Evolutionary conservation across 2,888 invertebrate species (phyloP).

Genomic region (Tetranychus piercei): DNA sequence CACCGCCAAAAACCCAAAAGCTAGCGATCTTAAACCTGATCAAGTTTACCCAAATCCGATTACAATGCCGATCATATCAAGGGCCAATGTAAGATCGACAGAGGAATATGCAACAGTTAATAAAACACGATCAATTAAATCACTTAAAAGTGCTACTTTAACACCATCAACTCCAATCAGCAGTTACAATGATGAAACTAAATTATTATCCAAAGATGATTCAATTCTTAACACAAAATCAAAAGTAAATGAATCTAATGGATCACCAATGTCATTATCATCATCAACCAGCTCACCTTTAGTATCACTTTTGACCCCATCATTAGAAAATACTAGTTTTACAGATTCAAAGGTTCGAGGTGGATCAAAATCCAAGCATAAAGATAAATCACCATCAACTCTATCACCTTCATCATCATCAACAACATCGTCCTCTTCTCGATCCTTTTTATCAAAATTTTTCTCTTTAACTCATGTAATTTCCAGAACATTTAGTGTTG

Average conservation of each 20-base stretch:
- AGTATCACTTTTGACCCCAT: background rate
- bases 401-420: background rate
- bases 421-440: background rate
- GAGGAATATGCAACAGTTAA: constrained; percentile 5
- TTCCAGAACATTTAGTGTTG: constrained; percentile 5
- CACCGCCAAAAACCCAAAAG: background rate
- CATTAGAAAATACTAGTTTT: background rate
- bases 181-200: background rate
- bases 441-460: background rate
- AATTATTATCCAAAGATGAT: background rate
- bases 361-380: background rate
- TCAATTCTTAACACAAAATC: background rate
- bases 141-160: background rate
- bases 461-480: constrained; percentile 10
- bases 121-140: background rate
- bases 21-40: constrained; percentile 4
- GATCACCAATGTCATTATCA: background rate
- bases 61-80: background rate
- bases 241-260: background rate
- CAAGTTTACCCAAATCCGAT: background rate
- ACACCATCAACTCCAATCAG: background rate
- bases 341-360: too few species aligned
- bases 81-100: background rate
- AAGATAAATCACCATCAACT: background rate
- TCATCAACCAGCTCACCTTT: background rate